Evolutionary conservation across 2,888 invertebrate species (phyloP).

Genomic region (Mesoligia furuncula): DNA sequence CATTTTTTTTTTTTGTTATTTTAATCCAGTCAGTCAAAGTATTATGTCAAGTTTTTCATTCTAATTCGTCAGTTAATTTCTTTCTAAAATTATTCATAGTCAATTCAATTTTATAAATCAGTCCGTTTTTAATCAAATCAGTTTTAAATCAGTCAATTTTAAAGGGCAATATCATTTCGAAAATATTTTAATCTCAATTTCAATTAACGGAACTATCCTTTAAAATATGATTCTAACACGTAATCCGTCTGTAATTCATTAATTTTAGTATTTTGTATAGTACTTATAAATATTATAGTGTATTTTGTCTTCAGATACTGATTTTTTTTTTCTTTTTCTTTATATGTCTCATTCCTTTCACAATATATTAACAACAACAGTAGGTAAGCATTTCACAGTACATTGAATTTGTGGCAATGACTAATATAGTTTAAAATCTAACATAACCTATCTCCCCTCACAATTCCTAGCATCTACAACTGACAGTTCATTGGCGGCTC

Average conservation of each 20-base stretch:
- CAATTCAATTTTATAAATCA: neutral
- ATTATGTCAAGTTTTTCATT: neutral
- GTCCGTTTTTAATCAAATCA: neutral
- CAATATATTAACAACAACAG: neutral
- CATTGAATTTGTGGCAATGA: neutral
- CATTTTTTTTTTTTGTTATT: neutral
- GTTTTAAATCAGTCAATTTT: neutral
- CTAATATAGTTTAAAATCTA: neutral
- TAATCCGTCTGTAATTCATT: neutral
- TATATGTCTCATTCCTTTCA: neutral
- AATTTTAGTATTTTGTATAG: neutral
- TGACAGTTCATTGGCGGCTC: constrained; percentile 68
- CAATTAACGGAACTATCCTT: neutral
- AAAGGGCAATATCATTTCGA: neutral
- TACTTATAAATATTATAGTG: too few relatives aligned
- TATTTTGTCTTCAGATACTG: neutral
- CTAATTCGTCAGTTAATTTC: neutral
- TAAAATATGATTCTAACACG: neutral
- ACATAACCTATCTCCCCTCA: constrained; percentile 35
- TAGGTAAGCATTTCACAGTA: neutral
- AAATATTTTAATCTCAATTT: neutral
- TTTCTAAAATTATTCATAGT: neutral
- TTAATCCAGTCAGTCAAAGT: constrained; percentile 11
- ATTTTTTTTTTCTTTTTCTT: neutral
- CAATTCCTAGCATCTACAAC: constrained; percentile 61